Evolutionary conservation across 2,113 vertebrate genomes (phyloP), one percentile per base, ranked within the genome.

Genomic region (Rhegmatorhina hoffmannsi): DNA sequence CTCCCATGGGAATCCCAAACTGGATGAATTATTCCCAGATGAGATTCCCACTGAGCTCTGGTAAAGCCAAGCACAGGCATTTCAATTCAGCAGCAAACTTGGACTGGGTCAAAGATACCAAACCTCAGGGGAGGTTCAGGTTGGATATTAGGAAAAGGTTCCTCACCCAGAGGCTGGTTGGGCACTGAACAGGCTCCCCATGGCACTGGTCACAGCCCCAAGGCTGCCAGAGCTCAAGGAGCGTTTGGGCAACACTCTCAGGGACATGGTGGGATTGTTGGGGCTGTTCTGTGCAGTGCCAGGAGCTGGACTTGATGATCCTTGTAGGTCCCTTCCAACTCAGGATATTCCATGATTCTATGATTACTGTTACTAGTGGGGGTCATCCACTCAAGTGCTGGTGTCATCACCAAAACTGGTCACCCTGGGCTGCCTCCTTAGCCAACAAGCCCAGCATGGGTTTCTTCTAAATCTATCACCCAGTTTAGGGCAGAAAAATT

Each of bases 401-500:
- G 12, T 47, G n/a, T 44, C 28, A 58, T 43, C 53, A 72, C n/a
- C 58, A 47, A 46, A 38, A 72, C 29, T 29, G 34, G 21, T 29
- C 33, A 47, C 11, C 20, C 17, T 23, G 25, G 6, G 33, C 25
- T 81, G 7, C 5, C 16, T 63, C 33, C 33, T 17, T 2, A 4
- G 6, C 4, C 38, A 59, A 29, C 0, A 0, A 68, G 19, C 25
- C 13, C 18, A 60, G 19, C 6, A 21, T 4, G n/a, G 34, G 2
- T 21, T 93, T 72, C 33, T 77, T 64, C 70, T 79, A 53, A 73
- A 80, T 23, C 53, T 12, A 17, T 38, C 44, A 8, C 12, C 4
- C 25, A 46, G 6, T 58, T 88, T 21, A 90, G 46, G 49, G n/a
- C 28, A 91, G 49, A 34, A 34, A 31, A 69, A 11, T 0, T 24